These are phyloP conservation scores for Parotia lawesii DNA, from an alignment of 2,113 vertebrate genomes.

Conservation along the genomic window DNA sequence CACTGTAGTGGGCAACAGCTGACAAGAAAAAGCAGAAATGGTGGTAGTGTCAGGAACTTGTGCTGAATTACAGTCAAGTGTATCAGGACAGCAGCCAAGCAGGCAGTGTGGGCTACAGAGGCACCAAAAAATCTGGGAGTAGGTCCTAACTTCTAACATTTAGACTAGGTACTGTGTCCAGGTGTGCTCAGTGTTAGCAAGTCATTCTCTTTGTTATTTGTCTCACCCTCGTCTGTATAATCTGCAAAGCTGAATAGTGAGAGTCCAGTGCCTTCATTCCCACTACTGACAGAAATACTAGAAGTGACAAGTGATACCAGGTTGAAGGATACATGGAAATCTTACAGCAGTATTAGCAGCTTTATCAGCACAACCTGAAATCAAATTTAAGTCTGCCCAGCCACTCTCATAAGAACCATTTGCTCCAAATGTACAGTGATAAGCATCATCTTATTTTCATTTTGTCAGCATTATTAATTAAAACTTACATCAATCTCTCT, in stretches of 20 bases:
- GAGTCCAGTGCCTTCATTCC: neutral
- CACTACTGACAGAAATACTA: neutral
- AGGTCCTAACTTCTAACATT: neutral
- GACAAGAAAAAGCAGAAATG: neutral
- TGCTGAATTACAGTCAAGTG: neutral
- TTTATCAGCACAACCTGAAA: neutral
- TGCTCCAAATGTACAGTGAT: neutral
- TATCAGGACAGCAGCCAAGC: neutral
- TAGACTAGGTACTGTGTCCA: neutral
- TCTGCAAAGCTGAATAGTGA: neutral
- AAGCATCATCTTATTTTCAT: neutral
- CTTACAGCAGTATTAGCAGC: neutral
- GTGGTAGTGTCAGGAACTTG: neutral
- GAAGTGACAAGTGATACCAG: neutral
- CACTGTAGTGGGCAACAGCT: neutral
- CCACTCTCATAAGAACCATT: neutral
- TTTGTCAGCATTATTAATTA: neutral
- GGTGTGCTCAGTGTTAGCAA: neutral
- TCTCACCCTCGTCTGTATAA: neutral
- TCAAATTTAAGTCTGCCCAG: neutral
- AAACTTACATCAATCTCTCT: neutral
- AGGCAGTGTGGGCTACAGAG: neutral
- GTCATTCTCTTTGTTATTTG: neutral
- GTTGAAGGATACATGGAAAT: neutral
- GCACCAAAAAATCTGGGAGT: neutral